Evolutionary conservation across 92 coral and sea anemone genomes (phyloP), one percentile per base, ranked within the genome.

Genomic region (Actinostola sp.): DNA sequence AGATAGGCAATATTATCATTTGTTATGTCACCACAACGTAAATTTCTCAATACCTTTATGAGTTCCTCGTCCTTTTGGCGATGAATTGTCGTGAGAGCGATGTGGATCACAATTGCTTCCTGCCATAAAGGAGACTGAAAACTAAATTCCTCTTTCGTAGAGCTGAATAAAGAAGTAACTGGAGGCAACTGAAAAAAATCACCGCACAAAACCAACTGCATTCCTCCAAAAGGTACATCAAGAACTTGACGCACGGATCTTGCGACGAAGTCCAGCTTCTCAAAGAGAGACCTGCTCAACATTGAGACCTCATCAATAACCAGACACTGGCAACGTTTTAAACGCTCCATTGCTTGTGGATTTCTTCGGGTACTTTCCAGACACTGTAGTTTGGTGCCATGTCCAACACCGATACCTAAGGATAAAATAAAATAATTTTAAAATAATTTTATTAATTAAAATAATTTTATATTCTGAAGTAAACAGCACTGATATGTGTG

Each of bases 151-250:
- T 54, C 61, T 54, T 54, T 54, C 10, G 12, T 54, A 1, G 32
- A 9, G 9, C 33, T 20, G 1, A 54, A 15, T 9, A 25, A 20
- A 0, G 61, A 54, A 6, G 33, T 54, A 13, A 54, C 33, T 0
- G 61, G 33, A n/a, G 61, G 61, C 30, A 54, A 31, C 33, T 54
- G 61, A 8, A 24, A 54, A 23, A 54, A 54, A 9, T 54, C 61
- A 0, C 61, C 32, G 17, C 16, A 11, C 30, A 24, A 26, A 4
- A 54, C 61, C 9, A 54, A n/a, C 33, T 54, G 61, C 2, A 54
- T 54, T 1, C 61, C 61, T 8, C 61, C 61, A 6, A 54, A 54
- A 24, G 61, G 32, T 7, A 54, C 1, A 3, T 24, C 33, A 1
- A 10, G 12, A 36, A 36, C 11, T 1, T 54, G 2, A 9, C 61